Evolutionary conservation across 1,140 invertebrate genomes (phyloP).

Genomic region (Centruroides sculpturatus): DNA sequence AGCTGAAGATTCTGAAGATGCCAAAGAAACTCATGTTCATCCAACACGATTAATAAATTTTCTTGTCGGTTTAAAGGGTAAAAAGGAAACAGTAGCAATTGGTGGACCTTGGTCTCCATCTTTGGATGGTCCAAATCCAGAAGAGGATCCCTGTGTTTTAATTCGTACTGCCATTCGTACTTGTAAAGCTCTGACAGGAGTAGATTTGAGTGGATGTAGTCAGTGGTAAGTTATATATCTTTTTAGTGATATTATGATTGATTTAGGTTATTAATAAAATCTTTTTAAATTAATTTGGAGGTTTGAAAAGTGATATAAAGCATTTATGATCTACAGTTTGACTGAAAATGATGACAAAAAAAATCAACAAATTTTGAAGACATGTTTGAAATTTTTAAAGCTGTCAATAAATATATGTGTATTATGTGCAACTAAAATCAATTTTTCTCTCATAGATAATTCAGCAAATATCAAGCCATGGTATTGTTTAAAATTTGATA

Average conservation of each 20-base stretch:
- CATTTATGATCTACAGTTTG: too few species aligned
- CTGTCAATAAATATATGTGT: too few species aligned
- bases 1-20: slow-evolving; percentile 55
- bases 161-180: slow-evolving; percentile 87
- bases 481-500: too few species aligned
- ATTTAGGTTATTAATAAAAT: too few species aligned
- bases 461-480: too few species aligned
- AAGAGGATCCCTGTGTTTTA: slow-evolving; percentile 70
- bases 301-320: too few species aligned
- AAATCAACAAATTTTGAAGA: too few species aligned
- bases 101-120: slow-evolving; percentile 92
- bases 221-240: slow-evolving; percentile 62
- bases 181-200: slow-evolving; percentile 76
- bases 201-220: slow-evolving; percentile 80
- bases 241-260: neutral
- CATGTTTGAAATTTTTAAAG: too few species aligned
- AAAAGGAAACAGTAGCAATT: slow-evolving; percentile 89
- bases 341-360: too few species aligned
- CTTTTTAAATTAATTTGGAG: too few species aligned
- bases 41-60: slow-evolving; percentile 81
- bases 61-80: slow-evolving; percentile 70
- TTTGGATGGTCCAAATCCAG: slow-evolving; percentile 75
- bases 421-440: too few species aligned
- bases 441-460: too few species aligned
- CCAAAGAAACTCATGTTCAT: slow-evolving; percentile 54